Evolutionary conservation across 30 jellyfish, hydroid and myxozoan genomes (phyloP), one percentile per base, ranked within the genome.

Genomic region (Sanderia malayensis): DNA sequence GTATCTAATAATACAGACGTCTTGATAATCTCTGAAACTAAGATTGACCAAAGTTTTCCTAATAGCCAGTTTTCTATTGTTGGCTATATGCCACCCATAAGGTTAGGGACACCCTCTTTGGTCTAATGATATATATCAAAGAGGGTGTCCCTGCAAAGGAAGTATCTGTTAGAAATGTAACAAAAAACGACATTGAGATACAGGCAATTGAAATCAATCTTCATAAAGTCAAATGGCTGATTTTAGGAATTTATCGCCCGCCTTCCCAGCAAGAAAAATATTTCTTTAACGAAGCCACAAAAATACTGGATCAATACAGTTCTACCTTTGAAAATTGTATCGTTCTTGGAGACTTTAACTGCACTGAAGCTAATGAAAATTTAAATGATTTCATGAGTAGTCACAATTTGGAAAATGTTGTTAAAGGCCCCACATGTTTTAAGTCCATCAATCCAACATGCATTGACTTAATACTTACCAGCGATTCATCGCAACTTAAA

Each of bases 51-150:
- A 29, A 74, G 66, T 61, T 60, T 74, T 83, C 69, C 87, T 19
- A 37, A 68, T 19, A 29, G 29, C 59, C 87, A 74, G 45, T 74
- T 74, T 44, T 46, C 22, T 57, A 23, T 60, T 44, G 82, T 58
- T 61, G 87, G 87, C 84, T 71, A 41, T 44, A 59, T 37, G 80
- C 57, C 73, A 74, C 69, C 87, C 69, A 45, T 74, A 22, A 59
- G 82, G 34, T 59, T 69, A 23, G 87, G 59, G 34, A 59, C 71
- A 25, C 8, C 8, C 8, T 6, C 8, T 15, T 41, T 6, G 81
- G 81, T 34, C 67, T 68, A 3, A 67, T 72, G 74, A 37, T 72
- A 25, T 70, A 70, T 45, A 49, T 70, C 8, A 70, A 70, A 31
- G 85, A 73, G 41, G 78, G 78, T 32, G 67, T 73, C 18, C 85